phyloP scores from a whole-genome alignment of 37 sponge, comb jelly and placozoan genomes.

The Amphimedon queenslandica region DNA sequence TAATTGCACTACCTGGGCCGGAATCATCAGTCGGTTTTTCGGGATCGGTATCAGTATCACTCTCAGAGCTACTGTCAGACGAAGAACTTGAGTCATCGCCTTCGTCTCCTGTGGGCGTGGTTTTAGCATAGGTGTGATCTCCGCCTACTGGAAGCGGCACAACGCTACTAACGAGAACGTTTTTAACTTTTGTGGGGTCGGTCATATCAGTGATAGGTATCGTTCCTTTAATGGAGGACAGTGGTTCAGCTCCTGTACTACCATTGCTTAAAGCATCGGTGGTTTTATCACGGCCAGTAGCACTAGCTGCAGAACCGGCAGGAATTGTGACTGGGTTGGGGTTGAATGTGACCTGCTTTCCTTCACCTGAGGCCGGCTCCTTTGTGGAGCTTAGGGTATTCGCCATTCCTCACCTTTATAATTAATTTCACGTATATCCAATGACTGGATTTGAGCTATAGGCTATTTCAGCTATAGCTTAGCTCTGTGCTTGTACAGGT shows the following conservation, averaged over 20 bases:
- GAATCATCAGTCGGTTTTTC: neutral
- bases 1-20: no score
- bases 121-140: constrained; percentile 8
- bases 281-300: neutral
- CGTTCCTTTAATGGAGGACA: neutral
- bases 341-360: neutral
- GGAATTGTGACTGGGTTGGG: neutral
- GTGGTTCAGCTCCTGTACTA: neutral
- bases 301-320: neutral
- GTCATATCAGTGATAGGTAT: neutral
- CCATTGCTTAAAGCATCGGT: neutral
- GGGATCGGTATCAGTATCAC: neutral
- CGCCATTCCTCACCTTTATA: no score
- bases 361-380: no score
- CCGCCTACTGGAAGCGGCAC: neutral
- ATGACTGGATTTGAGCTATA: no score
- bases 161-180: constrained; percentile 1
- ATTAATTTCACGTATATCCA: no score
- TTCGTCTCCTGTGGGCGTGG: neutral
- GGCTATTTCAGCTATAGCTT: no score
- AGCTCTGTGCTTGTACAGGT: no score
- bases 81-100: neutral
- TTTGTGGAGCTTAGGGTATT: no score
- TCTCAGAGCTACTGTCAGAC: neutral
- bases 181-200: neutral